Evolutionary conservation across 2,888 invertebrate species (phyloP).

Genomic region (Hirtodrosophila duncani): DNA sequence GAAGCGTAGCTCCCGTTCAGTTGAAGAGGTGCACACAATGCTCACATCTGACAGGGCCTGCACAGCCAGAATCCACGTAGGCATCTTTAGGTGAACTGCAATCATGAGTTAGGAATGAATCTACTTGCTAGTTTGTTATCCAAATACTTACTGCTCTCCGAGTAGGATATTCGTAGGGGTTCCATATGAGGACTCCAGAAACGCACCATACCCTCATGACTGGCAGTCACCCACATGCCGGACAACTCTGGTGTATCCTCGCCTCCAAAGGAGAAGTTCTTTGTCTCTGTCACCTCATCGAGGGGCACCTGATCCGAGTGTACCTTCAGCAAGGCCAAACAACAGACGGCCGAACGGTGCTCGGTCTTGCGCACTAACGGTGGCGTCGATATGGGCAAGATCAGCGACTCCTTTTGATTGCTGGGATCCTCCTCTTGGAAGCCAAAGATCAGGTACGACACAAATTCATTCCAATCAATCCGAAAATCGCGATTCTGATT

Average conservation of each 20-base stretch:
- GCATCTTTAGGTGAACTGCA: constrained; percentile 81
- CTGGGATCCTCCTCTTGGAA: constrained; percentile 84
- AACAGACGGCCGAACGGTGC: constrained; percentile 84
- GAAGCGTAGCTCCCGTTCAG: constrained; percentile 88
- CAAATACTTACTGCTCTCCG: constrained; percentile 82
- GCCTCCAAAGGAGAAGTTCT: constrained; percentile 41
- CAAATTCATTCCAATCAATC: constrained; percentile 87
- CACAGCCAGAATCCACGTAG: constrained; percentile 87
- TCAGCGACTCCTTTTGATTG: constrained; percentile 82
- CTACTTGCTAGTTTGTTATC: not conserved
- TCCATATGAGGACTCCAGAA: constrained; percentile 87
- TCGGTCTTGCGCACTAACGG: constrained; percentile 82
- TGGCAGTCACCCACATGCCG: constrained; percentile 86
- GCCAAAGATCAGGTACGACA: constrained; percentile 86
- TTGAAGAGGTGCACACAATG: constrained; percentile 87
- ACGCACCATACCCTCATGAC: constrained; percentile 87
- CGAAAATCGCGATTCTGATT: constrained; percentile 81
- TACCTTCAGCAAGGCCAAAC: constrained; percentile 78
- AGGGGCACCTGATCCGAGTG: constrained; percentile 51
- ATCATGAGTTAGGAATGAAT: not conserved
- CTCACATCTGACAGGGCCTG: constrained; percentile 87
- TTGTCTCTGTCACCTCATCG: constrained; percentile 40
- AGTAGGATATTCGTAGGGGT: constrained; percentile 82
- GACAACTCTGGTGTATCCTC: constrained; percentile 78
- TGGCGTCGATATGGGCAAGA: constrained; percentile 82